phyloP scores from a whole-genome alignment of 2,113 vertebrate genomes.

The Pelobates fuscus region DNA sequence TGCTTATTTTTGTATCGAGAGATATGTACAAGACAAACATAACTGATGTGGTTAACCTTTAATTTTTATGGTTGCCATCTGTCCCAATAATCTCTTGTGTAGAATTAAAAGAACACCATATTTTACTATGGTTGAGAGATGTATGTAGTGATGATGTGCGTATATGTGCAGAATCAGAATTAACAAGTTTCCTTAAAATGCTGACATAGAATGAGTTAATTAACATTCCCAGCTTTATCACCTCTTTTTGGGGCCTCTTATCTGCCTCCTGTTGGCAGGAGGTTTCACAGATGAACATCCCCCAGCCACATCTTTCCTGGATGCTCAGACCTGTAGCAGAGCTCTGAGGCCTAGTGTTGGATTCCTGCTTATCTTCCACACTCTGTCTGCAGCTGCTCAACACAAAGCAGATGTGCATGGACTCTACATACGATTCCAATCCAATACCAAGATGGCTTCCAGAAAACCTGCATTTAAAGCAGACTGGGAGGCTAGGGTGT shows the following conservation, averaged over 20 bases:
- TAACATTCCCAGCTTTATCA: not conserved
- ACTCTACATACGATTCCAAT: slow-evolving; percentile 26
- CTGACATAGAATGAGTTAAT: not conserved
- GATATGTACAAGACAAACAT: no score
- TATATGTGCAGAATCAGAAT: no score
- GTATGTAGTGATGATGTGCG: no score
- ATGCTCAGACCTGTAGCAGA: slow-evolving; percentile 19
- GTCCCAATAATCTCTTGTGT: no score
- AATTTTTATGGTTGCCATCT: no score
- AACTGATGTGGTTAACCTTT: no score
- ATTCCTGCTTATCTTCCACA: slow-evolving; percentile 32
- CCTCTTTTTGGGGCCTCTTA: slow-evolving; percentile 22
- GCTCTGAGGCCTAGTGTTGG: slow-evolving; percentile 11
- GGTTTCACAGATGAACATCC: slow-evolving; percentile 18
- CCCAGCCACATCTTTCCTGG: slow-evolving; percentile 25
- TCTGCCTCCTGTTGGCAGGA: slow-evolving; percentile 30
- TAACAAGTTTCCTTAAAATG: not conserved
- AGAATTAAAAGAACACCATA: no score
- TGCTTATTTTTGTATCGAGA: no score
- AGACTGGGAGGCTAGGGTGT: slow-evolving; percentile 2
- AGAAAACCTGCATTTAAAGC: slow-evolving; percentile 4
- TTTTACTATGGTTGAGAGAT: no score
- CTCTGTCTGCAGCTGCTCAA: slow-evolving; percentile 43
- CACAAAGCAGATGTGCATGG: slow-evolving; percentile 44
- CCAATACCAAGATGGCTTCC: slow-evolving; percentile 23